Base-by-base conservation (phyloP, 2,113 vertebrate species). In the Actinemys pallida region DNA sequence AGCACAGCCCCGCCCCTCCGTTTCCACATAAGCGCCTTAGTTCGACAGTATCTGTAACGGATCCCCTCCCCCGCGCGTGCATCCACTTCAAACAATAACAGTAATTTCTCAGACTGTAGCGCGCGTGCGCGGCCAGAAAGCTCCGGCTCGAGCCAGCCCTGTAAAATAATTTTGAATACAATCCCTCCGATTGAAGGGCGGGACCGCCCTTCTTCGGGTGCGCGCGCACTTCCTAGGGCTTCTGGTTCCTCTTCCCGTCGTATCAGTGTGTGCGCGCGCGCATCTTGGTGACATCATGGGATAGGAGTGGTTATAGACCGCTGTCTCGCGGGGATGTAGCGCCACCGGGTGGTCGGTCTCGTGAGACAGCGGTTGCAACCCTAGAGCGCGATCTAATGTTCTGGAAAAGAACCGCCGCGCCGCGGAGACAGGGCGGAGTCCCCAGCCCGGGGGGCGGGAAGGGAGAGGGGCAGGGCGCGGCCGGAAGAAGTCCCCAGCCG, bases 301-400 rank as follows among this genome's bases (percentile, higher is more conserved):
- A 12, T 6, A 13, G 24, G 53, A 1, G 24, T 2, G n/a, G 72
- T 59, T 0, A 2, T 27, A 1, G 4, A 1, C 5, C 6, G 13
- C 1, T 42, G 49, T 90, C 93, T 94, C 83, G 83, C 78, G 65
- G 69, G 90, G 62, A 79, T 14, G 90, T 83, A 69, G 90, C 93
- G 90, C 86, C 93, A 92, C 90, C 93, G 91, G 93, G 78, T 69
- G 93, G 83, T 4, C 6, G 4, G 39, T 42, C 42, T 42, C 42
- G 22, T 47, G 42, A 2, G 56, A 2, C 84, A 1, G 9, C 29
- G 13, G 16, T 54, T 25, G 25, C 72, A 35, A 57, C 20, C 20
- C 56, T 5, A n/a, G 13, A 3, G 83, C 83, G 69, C 83, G 1
- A 45, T 42, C 83, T 20, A 5, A 10, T 56, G 90, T 5, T 47